phyloP scores from a whole-genome alignment of 2,113 vertebrate genomes.

The Crocuta crocuta region DNA sequence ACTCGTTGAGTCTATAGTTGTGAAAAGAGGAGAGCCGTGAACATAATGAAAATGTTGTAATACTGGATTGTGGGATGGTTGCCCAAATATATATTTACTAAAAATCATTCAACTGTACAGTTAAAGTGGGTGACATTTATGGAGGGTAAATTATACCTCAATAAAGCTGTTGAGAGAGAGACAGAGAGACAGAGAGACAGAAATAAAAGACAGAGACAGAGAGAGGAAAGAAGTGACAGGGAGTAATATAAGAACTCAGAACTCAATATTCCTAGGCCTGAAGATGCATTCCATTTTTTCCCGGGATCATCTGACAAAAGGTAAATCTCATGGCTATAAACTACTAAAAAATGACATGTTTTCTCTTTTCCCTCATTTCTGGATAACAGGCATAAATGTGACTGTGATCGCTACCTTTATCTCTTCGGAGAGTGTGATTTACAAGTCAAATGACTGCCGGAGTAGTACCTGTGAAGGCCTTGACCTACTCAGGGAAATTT shows the following conservation, averaged over 20 bases:
- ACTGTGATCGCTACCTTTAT: constrained; percentile 84
- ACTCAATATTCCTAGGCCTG: not conserved
- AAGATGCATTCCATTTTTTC: not conserved
- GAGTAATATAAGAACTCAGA: not conserved
- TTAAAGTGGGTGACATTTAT: not conserved
- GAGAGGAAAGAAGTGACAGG: not conserved
- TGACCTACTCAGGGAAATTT: constrained; percentile 90
- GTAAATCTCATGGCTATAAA: not conserved
- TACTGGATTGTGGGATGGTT: not conserved
- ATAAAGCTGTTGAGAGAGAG: not conserved
- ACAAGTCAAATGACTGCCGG: constrained; percentile 90
- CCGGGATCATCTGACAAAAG: not conserved
- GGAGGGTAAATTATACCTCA: not conserved
- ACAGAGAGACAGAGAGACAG: not conserved
- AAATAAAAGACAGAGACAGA: not conserved
- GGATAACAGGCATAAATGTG: constrained; percentile 79
- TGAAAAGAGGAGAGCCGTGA: not conserved
- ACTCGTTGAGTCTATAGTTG: not conserved
- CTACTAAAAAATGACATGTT: not conserved
- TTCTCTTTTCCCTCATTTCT: constrained; percentile 44
- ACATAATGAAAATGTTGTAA: not conserved
- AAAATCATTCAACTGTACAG: not conserved
- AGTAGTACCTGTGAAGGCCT: constrained; percentile 97
- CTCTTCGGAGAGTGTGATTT: constrained; percentile 86
- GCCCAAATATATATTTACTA: not conserved